Base-by-base conservation (phyloP, 2,113 vertebrate species). In the Mastomys natalensis region DNA sequence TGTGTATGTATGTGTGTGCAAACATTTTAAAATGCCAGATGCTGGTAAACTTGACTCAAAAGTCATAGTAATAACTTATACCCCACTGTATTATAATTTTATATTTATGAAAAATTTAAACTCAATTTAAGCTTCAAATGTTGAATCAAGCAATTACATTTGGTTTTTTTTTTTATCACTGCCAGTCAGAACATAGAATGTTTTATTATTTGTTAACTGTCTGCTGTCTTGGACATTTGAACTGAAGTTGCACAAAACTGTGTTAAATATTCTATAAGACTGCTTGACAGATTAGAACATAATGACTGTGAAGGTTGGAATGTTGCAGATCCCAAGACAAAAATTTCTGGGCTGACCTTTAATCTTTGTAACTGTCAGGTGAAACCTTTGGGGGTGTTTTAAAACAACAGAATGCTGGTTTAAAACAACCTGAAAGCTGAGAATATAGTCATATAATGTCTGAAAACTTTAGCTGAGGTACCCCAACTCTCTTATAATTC, bases 11-110 rank as follows among this genome's bases (percentile, higher is more conserved):
- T n/a, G n/a, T n/a, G 40, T 76, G 78, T 7, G 10, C 24, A 92
- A 84, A 70, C n/a, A 84, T 93, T 70, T 85, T 74, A 96, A 91
- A 94, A 37, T 82, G 40, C 29, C 48, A 82, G 62, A 78, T 84
- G 29, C 24, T 73, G 53, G 34, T 29, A 96, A 72, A 95, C 76
- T 64, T 90, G 40, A 91, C 12, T 85, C 45, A 74, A 62, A 72
- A 90, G 40, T 43, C 16, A 48, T 37, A 45, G 48, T 9, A 45
- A 10, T 29, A 19, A 78, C 81, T 94, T 94, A 10, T 80, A 94
- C 68, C 68, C 7, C 31, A 40, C 4, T 60, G 4, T 60, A 73
- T 31, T 91, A 53, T 91, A 87, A 17, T 84, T 96, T 21, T 22
- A 43, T 68, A 29, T 45, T 89, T 85, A 87, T 89, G 17, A 93